Percentiles rank a stretch among this genome's conserved stretches.
These are phyloP conservation scores for Eremophila alpestris DNA, from an alignment of 2,797 vertebrate species.

Conservation along the genomic window DNA sequence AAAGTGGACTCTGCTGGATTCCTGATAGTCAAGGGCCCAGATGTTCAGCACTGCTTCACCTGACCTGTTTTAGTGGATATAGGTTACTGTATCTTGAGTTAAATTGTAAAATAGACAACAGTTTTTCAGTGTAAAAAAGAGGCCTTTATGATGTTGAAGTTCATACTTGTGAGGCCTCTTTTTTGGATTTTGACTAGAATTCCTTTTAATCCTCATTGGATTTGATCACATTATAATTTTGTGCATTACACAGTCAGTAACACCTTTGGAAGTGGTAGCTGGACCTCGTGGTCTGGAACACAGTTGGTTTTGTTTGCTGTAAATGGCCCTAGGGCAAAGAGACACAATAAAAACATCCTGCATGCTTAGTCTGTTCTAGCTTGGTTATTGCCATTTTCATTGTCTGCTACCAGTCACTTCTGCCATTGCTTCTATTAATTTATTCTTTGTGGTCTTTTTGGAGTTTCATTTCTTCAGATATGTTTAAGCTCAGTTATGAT, in stretches of 20 bases:
- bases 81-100: neutral
- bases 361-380: neutral
- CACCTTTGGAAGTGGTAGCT: neutral
- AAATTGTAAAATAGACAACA: neutral
- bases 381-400: neutral
- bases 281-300: neutral
- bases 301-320: neutral
- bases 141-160: neutral
- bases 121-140: neutral
- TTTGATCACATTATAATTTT: neutral
- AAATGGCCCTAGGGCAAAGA: neutral
- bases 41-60: neutral
- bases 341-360: neutral
- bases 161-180: neutral
- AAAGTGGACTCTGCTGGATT: neutral
- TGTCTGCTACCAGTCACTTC: neutral
- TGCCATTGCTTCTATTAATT: neutral
- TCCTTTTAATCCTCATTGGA: neutral
- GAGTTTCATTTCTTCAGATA: neutral
- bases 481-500: neutral
- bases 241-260: neutral
- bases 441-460: neutral
- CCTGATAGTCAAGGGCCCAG: neutral
- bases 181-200: neutral
- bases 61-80: neutral